phyloP scores from a whole-genome alignment of 2,113 vertebrate genomes.

The Dromiciops gliroides region DNA sequence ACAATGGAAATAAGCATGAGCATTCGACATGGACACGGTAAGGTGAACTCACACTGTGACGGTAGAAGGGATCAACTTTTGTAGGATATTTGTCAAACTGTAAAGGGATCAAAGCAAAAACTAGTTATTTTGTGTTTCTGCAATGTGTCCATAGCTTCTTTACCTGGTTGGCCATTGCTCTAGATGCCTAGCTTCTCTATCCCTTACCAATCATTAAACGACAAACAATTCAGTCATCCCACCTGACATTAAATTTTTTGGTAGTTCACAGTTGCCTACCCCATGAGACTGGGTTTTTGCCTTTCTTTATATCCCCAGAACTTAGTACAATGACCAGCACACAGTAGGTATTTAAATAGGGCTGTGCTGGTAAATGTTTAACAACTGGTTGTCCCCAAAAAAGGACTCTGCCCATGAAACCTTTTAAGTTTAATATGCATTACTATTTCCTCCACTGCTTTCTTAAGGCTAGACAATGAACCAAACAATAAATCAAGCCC shows the following conservation, averaged over 20 bases:
- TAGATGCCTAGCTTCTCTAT: constrained; percentile 36
- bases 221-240: too few relatives aligned
- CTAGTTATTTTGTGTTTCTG: constrained; percentile 83
- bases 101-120: constrained; percentile 93
- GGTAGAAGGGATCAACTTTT: constrained; percentile 99
- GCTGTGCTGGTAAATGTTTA: not conserved
- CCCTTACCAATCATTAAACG: too few relatives aligned
- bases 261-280: not conserved
- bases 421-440: not conserved
- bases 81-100: constrained; percentile 99
- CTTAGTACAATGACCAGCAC: not conserved
- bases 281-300: not conserved
- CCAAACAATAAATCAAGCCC: not conserved
- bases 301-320: not conserved
- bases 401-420: not conserved
- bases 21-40: constrained; percentile 76
- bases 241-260: not conserved
- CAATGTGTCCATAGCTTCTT: constrained; percentile 49
- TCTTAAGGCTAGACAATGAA: not conserved
- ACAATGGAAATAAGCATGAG: constrained; percentile 78
- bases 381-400: not conserved
- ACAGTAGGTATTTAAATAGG: too few relatives aligned
- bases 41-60: constrained; percentile 97
- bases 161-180: constrained; percentile 53
- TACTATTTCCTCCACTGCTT: not conserved